phyloP scores from a whole-genome alignment of 2,888 invertebrate genomes.

The Melangyna quadrimaculata region DNA sequence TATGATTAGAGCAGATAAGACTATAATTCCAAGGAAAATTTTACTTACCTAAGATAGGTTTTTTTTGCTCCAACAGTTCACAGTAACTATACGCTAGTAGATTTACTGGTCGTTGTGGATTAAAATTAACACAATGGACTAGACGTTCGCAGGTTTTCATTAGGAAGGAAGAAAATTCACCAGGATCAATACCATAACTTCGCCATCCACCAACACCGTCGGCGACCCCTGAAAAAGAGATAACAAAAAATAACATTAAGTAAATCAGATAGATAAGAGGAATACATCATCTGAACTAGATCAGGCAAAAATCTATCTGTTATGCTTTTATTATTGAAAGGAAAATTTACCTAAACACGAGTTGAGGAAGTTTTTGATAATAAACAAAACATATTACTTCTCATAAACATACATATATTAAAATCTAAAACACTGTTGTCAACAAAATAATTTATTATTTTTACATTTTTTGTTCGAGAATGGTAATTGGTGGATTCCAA shows the following conservation, averaged over 20 bases:
- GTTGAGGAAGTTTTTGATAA: not conserved
- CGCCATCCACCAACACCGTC: constrained; percentile 99
- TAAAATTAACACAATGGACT: constrained; percentile 93
- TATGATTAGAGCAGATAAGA: not conserved
- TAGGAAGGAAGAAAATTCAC: constrained; percentile 95
- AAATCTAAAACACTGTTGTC: not conserved
- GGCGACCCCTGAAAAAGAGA: constrained; percentile 90
- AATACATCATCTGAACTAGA: not conserved
- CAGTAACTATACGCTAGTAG: constrained; percentile 95
- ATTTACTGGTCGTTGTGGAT: constrained; percentile 92
- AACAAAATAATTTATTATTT: constrained; percentile 23
- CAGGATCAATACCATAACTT: constrained; percentile 98
- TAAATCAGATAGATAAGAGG: not conserved
- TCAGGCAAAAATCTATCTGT: not conserved
- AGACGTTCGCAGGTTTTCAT: constrained; percentile 97
- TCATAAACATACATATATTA: too few relatives aligned
- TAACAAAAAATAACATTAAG: not conserved
- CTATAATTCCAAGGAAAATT: constrained; percentile 5
- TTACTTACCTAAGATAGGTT: constrained; percentile 91
- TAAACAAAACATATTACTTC: not conserved
- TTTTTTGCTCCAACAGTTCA: constrained; percentile 94
- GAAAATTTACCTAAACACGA: too few relatives aligned
- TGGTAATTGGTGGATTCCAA: constrained; percentile 22
- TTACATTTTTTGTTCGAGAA: too few relatives aligned
- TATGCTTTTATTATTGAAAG: not conserved